Base-by-base conservation (phyloP, 2,888 invertebrate genomes). In the Tenthredo mesomela region DNA sequence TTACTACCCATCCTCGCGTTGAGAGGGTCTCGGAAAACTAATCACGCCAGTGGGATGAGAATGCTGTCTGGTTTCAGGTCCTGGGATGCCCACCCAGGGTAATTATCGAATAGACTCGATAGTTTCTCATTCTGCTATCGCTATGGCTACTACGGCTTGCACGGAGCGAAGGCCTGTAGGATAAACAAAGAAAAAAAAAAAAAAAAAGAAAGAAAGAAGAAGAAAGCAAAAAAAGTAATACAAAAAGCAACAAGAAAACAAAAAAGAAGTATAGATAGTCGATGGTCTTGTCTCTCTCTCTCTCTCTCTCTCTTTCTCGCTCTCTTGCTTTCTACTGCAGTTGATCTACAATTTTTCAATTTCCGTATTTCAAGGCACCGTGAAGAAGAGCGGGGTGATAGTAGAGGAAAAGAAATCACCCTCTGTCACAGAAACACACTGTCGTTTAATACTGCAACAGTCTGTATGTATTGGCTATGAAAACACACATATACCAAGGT, bases 51-150 rank as follows among this genome's bases (percentile, higher is more conserved):
- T n/a, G 77, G 54, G 29, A 15, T 37, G 77, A 50, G 54, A 77
- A 50, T 29, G 29, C 33, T 29, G 18, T 54, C 71, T 71, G 40
- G 33, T 33, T 67, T 10, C 71, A n/a, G 54, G 50, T 18, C 10
- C 40, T 21, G 40, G 61, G 50, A 80, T 80, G 40, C 21, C 80
- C 37, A 58, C 61, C 54, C 58, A 58, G 58, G 80, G 80, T 80
- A 80, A 80, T 80, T 80, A 80, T 80, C 80, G 80, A 80, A 80
- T 80, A 58, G 80, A 80, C 80, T 33, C 80, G 80, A 80, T 80
- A 61, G 80, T 80, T 80, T 80, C 80, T 80, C 80, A 80, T 80
- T 61, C 80, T 58, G 80, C 80, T 21, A 61, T 80, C 80, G 77
- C 29, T 67, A 33, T 18, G 29, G 67, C 18, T 67, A 12, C 10